Evolutionary conservation across 2,888 invertebrate genomes (phyloP).

Genomic region (Heliconius hortense): DNA sequence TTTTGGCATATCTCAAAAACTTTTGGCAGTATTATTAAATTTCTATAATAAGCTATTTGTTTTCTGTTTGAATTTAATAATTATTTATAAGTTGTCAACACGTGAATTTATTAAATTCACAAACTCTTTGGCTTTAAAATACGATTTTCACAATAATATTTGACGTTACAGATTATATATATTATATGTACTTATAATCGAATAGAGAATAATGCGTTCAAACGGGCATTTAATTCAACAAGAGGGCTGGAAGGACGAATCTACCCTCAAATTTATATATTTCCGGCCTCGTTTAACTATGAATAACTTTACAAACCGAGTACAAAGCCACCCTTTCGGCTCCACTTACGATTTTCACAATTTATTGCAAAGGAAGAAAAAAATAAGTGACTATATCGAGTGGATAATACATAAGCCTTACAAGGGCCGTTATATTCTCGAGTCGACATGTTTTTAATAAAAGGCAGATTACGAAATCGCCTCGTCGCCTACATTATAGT

Average conservation of each 20-base stretch:
- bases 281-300: constrained; percentile 44
- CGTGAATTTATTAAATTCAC: background rate
- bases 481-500: constrained; percentile 69
- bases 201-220: constrained; percentile 65
- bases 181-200: background rate
- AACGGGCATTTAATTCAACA: constrained; percentile 62
- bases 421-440: constrained; percentile 47
- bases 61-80: background rate
- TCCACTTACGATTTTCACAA: constrained; percentile 34
- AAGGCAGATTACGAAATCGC: constrained; percentile 71
- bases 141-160: background rate
- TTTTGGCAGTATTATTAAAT: constrained; percentile 25
- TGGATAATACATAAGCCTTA: constrained; percentile 34
- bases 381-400: constrained; percentile 41
- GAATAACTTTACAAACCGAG: constrained; percentile 42
- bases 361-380: constrained; percentile 34
- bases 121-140: background rate
- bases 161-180: background rate
- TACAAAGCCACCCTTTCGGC: constrained; percentile 36
- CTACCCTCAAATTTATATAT: constrained; percentile 61
- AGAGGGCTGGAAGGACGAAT: constrained; percentile 45
- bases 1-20: constrained; percentile 23
- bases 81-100: constrained; percentile 8
- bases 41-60: constrained; percentile 19
- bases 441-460: constrained; percentile 74